Conservation (phyloP, 2,797 vertebrate species). For the Phaenicophaeus curvirostris region DNA sequence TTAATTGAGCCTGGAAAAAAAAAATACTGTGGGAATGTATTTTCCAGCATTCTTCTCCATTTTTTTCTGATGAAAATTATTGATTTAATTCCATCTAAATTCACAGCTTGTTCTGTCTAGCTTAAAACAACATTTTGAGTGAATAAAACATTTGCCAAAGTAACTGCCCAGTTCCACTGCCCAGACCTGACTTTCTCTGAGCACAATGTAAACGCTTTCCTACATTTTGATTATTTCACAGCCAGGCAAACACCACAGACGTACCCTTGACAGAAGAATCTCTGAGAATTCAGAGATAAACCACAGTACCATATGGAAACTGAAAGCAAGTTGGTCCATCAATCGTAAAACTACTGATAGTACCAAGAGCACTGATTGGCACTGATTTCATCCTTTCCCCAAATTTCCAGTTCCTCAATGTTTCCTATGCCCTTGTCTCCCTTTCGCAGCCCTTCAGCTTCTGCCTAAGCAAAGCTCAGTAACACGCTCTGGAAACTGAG, state of each 20-base stretch:
- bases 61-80: neutral
- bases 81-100: constrained; percentile 16
- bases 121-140: neutral
- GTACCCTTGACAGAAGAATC: neutral
- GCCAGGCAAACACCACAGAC: neutral
- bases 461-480: neutral
- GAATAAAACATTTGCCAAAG: neutral
- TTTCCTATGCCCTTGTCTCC: neutral
- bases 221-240: neutral
- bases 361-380: neutral
- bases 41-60: neutral
- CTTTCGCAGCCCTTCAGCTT: neutral
- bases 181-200: neutral
- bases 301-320: fast-evolving
- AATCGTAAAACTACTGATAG: neutral
- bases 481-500: neutral
- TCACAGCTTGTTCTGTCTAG: neutral
- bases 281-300: neutral
- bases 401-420: neutral
- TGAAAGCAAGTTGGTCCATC: neutral
- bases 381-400: neutral
- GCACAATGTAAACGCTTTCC: neutral
- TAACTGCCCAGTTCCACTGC: neutral
- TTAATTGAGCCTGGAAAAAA: neutral
- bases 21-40: neutral